Percentiles rank a stretch among this genome's conserved stretches.
These are phyloP conservation scores for Plutella xylostella DNA, from an alignment of 2,888 invertebrate species.

Conservation along the genomic window DNA sequence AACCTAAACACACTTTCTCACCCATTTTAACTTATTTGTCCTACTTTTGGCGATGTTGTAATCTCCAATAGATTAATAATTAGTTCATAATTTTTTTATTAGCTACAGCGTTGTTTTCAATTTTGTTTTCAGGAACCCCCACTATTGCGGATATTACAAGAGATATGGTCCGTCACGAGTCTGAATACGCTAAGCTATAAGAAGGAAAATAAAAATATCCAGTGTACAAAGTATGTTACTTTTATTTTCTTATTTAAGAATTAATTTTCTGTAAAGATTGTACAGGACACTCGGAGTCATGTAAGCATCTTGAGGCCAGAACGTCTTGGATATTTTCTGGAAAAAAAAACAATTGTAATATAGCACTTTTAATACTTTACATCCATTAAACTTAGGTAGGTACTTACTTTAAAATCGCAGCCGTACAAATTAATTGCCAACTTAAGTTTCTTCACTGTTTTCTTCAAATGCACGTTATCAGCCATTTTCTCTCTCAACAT, in stretches of 20 bases:
- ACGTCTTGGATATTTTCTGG: constrained; percentile 51
- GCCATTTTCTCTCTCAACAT: constrained; percentile 34
- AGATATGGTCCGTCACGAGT: constrained; percentile 79
- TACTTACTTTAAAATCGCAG: constrained; percentile 53
- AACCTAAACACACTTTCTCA: too few relatives aligned
- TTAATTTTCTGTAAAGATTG: constrained; percentile 47
- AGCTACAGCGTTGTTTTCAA: too few relatives aligned
- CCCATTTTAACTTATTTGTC: too few relatives aligned
- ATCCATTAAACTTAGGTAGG: not conserved
- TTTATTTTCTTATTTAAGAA: constrained; percentile 31
- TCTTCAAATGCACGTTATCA: constrained; percentile 33
- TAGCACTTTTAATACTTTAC: not conserved
- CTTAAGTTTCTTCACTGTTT: constrained; percentile 48
- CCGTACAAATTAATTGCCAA: constrained; percentile 56
- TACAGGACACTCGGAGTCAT: constrained; percentile 51
- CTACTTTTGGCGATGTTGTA: too few relatives aligned
- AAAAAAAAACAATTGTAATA: constrained; percentile 6
- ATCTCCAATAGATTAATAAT: too few relatives aligned
- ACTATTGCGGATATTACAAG: constrained; percentile 70
- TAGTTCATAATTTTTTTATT: too few relatives aligned
- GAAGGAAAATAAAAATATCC: constrained; percentile 1
- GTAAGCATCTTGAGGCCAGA: constrained; percentile 49
- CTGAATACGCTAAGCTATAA: constrained; percentile 63
- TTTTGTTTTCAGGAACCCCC: constrained; percentile 72
- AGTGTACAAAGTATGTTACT: not conserved